Evolutionary conservation across 2,888 invertebrate species (phyloP), one percentile per base, ranked within the genome.

Genomic region (Petrophora chlorosata): DNA sequence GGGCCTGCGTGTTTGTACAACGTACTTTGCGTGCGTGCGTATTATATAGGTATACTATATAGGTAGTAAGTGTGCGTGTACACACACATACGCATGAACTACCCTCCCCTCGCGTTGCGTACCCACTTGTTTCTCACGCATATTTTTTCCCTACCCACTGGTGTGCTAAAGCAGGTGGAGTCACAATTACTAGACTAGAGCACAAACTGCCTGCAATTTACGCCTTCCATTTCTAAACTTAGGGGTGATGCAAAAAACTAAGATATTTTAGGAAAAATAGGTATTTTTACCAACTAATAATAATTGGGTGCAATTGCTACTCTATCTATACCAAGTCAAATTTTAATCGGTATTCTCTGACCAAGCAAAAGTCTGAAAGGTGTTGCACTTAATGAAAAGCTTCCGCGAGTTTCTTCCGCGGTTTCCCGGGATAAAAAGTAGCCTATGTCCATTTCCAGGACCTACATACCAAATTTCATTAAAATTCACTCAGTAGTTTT

Each of bases 141-240:
- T n/a, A n/a, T 49, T 61, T 63, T 65, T 60, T 71, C 56, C 65
- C 60, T 59, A 67, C 63, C 65, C 63, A 59, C 62, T 66, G 54
- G 61, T 56, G 56, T 57, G 56, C 54, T 67, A 64, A 65, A 65
- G 67, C 70, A 73, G 74, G 79, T 74, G 73, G 75, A 76, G 77
- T 76, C 70, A 81, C 75, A 77, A 80, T 81, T 78, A 81, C 69
- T 70, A 70, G 69, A 70, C 73, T 73, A 74, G 65, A 39, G 15
- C 15, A 17, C 68, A 69, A 74, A 76, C 73, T 71, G 68, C 72
- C 61, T 71, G 48, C 45, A 56, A 70, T 71, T 62, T 65, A 81
- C 76, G 76, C 79, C 76, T 72, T 72, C 73, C 70, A 73, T 74
- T 65, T 62, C 58, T 61, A 62, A 50, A 53, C 49, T 52, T 36